Evolutionary conservation across 1,140 invertebrate genomes (phyloP), one percentile per base, ranked within the genome.

Genomic region (Drosophila repleta): DNA sequence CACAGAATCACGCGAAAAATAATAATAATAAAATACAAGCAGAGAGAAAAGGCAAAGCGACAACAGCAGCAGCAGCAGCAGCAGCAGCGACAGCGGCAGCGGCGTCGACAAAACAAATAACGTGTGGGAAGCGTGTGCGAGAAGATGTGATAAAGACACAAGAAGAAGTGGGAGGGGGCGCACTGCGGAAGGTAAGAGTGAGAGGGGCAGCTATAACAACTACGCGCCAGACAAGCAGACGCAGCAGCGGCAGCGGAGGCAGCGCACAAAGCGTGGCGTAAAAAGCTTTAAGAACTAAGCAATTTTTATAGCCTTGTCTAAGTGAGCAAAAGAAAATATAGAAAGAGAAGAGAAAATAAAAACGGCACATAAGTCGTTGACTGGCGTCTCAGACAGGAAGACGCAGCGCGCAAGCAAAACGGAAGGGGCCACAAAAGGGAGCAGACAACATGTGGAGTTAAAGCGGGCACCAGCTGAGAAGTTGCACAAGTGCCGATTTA

Each of bases 1-100:
- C 83, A 88, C 53, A 88, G 84, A 88, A 88, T 88, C 79, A 77
- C 83, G 83, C 83, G 79, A 88, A 87, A 85, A 87, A 87, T 87
- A 87, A 87, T 85, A 87, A 84, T 84, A 84, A 84, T 87, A 87
- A 84, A 87, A 87, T 79, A 74, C 75, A 87, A 83, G 67, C 69
- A 60, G 57, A 63, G 57, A 63, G 57, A 68, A 80, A 85, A 72
- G 18, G 61, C 52, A 64, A 70, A 53, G 65, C 60, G 64, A 55
- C 55, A 57, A 35, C 41, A 18, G 26, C 58, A 49, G 17, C n/a
- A 17, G 39, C 15, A 15, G 15, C 39, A 5, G 39, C 39, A 43
- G 35, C 46, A 39, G 48, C 55, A 35, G 20, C 57, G 15, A 13
- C 51, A 32, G 55, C 55, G 52, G 20, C 57, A 18, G 17, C 51